Percentiles rank a stretch among this genome's conserved stretches.
Conservation (phyloP, 2,797 vertebrate species). For the Gorsachius magnificus region DNA sequence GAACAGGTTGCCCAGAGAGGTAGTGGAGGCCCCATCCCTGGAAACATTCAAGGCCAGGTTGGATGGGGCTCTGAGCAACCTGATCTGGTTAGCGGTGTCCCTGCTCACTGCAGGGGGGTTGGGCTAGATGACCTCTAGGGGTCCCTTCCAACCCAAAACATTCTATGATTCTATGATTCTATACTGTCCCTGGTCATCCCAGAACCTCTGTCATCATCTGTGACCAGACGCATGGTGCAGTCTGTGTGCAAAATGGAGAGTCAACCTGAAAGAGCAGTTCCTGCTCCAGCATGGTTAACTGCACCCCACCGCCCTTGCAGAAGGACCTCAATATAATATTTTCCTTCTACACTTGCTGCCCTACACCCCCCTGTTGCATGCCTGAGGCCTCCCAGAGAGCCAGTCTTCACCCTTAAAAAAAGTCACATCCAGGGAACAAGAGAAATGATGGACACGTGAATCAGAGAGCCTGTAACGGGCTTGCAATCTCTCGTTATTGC, state of each 20-base stretch:
- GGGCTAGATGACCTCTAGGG: too few relatives aligned
- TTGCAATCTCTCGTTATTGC: neutral
- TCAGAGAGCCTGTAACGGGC: neutral
- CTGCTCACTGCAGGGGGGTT: too few relatives aligned
- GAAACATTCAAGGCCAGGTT: too few relatives aligned
- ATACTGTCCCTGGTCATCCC: neutral
- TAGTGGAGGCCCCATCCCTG: too few relatives aligned
- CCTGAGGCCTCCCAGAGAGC: neutral
- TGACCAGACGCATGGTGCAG: neutral
- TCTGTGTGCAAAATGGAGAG: neutral
- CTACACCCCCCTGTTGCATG: neutral
- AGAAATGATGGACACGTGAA: neutral
- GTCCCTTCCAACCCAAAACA: too few relatives aligned
- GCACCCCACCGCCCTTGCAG: neutral
- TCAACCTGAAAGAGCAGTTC: neutral
- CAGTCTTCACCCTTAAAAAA: neutral
- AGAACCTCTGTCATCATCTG: neutral
- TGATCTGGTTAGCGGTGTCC: too few relatives aligned
- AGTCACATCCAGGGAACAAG: neutral
- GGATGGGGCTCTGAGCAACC: too few relatives aligned
- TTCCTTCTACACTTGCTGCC: neutral
- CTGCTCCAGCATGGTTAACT: neutral
- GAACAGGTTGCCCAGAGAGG: too few relatives aligned
- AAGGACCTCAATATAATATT: neutral
- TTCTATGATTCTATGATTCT: too few relatives aligned